Percentiles rank a stretch among this genome's conserved stretches.
Conservation (phyloP, 2,113 vertebrate species). For the Oncorhynchus clarkii region DNA sequence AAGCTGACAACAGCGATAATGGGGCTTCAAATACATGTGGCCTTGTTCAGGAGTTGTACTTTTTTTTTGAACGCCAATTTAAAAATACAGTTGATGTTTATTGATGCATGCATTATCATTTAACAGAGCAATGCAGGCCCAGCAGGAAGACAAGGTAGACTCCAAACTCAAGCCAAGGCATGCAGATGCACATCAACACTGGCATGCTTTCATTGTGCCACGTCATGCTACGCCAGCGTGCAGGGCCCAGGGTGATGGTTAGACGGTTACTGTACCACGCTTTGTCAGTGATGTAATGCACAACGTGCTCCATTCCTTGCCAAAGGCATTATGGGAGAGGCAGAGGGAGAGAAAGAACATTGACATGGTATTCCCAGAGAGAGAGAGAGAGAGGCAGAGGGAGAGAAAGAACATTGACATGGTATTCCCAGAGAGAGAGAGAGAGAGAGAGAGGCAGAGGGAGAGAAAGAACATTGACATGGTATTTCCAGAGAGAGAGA, state of each 20-base stretch:
- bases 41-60: no score
- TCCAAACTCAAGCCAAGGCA: background rate
- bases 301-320: slow-evolving; percentile 96
- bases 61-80: no score
- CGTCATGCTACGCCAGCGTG: background rate
- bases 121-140: background rate
- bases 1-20: no score
- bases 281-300: slow-evolving; percentile 97
- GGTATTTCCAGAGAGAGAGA: no score
- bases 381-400: slow-evolving; percentile 43
- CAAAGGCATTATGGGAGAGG: slow-evolving; percentile 82
- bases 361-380: slow-evolving; percentile 78
- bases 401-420: slow-evolving; percentile 77
- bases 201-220: background rate
- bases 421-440: slow-evolving; percentile 68
- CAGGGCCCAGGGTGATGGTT: background rate
- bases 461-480: no score
- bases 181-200: background rate
- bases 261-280: slow-evolving; percentile 93
- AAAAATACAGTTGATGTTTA: no score
- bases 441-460: background rate
- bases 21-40: no score
- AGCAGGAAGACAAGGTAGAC: background rate
- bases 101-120: no score
- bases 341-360: slow-evolving; percentile 77